Conservation (phyloP, 2,888 invertebrate species). For the Agriopis marginaria region DNA sequence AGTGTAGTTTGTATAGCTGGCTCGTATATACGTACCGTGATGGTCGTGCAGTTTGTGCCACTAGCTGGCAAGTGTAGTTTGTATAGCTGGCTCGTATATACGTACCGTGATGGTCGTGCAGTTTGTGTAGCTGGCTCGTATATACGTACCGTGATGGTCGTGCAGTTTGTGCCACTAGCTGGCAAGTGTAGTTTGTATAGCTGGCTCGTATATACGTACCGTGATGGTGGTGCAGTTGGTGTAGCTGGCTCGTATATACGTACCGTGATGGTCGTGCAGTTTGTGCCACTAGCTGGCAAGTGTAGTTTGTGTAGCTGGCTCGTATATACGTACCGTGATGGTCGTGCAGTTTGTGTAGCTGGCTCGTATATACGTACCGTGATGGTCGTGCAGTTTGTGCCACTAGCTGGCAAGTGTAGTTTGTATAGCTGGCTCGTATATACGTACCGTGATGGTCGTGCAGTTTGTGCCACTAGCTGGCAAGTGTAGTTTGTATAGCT, state of each 20-base stretch:
- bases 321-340: too few relatives aligned
- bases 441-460: slow-evolving; percentile 6
- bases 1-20: slow-evolving; percentile 84
- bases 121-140: slow-evolving; percentile 86
- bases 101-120: slow-evolving; percentile 1
- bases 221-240: slow-evolving; percentile 92
- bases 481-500: too few relatives aligned
- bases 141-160: slow-evolving; percentile 54
- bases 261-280: slow-evolving; percentile 1
- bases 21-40: slow-evolving; percentile 76
- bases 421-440: slow-evolving; percentile 87
- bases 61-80: slow-evolving; percentile 89
- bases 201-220: slow-evolving; percentile 93
- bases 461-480: slow-evolving; percentile 70
- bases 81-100: slow-evolving; percentile 87
- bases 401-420: slow-evolving; percentile 74
- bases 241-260: slow-evolving; percentile 88
- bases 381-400: slow-evolving; percentile 4
- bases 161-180: slow-evolving; percentile 87
- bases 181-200: slow-evolving; percentile 89
- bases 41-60: slow-evolving; percentile 70
- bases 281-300: slow-evolving; percentile 89
- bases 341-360: slow-evolving; percentile 57
- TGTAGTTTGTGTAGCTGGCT: slow-evolving; percentile 70
- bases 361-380: slow-evolving; percentile 81